Evolutionary conservation across 2,113 vertebrate genomes (phyloP).

Genomic region (Equus quagga): DNA sequence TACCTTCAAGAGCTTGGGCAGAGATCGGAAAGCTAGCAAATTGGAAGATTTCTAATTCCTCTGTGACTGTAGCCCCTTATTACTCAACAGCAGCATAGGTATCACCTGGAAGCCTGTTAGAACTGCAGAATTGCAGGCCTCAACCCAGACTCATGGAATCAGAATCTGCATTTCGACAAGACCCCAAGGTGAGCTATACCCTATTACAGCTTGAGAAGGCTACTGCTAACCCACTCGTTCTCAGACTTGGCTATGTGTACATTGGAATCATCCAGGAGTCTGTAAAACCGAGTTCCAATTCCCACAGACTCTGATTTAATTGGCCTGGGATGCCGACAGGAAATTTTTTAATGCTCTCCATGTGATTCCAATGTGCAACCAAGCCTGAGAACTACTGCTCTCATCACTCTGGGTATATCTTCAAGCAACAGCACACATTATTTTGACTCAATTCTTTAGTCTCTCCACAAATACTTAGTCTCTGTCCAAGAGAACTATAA

Average conservation of each 20-base stretch:
- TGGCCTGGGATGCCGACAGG: background rate
- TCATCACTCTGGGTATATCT: background rate
- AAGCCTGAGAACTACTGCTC: background rate
- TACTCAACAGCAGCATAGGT: background rate
- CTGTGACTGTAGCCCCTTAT: rapidly evolving
- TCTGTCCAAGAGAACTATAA: background rate
- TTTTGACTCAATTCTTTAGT: background rate
- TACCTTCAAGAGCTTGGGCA: background rate
- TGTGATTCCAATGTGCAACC: background rate
- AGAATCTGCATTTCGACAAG: background rate
- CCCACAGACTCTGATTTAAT: background rate
- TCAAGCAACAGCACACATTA: background rate
- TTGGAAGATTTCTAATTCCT: background rate
- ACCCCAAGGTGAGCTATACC: background rate
- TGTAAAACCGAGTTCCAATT: background rate
- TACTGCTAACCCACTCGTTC: background rate
- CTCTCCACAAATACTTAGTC: background rate
- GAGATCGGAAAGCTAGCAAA: background rate
- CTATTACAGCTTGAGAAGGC: background rate
- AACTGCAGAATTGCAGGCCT: background rate
- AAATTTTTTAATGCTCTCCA: background rate
- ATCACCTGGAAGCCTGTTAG: background rate
- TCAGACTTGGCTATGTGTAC: background rate
- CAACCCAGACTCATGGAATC: background rate
- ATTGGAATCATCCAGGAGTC: background rate